Conservation (phyloP, 2,797 vertebrate species). For the Pseudomugil tenellus region DNA sequence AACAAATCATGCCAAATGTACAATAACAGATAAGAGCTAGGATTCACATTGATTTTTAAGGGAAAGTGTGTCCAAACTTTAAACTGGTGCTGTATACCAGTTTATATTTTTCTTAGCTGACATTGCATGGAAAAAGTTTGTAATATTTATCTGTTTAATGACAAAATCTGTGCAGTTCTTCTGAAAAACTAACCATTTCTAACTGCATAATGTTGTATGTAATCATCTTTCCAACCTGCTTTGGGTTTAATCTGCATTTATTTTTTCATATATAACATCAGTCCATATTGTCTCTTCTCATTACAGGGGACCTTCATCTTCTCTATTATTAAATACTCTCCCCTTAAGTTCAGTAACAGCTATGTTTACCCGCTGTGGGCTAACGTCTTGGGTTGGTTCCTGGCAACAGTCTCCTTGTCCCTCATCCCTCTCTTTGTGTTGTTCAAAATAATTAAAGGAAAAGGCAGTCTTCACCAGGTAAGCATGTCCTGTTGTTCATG, state of each 20-base stretch:
- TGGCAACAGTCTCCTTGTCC: conserved; percentile 66
- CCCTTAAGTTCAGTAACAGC: conserved; percentile 69
- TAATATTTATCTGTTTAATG: too few relatives aligned
- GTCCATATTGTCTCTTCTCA: conserved; percentile 17
- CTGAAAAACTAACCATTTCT: too few relatives aligned
- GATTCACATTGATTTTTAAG: too few relatives aligned
- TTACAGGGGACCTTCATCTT: conserved; percentile 73
- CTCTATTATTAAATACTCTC: conserved; percentile 68
- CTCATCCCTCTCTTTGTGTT: conserved; percentile 70
- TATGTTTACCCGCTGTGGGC: conserved; percentile 77
- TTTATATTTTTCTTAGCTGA: too few relatives aligned
- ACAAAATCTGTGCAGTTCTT: too few relatives aligned
- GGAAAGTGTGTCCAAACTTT: too few relatives aligned
- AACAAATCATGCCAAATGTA: too few relatives aligned
- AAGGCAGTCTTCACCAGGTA: conserved; percentile 65
- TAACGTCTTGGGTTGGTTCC: conserved; percentile 74
- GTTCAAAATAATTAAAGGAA: conserved; percentile 44
- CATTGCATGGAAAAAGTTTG: too few relatives aligned
- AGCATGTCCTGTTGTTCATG: conserved; percentile 1
- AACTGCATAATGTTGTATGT: too few relatives aligned
- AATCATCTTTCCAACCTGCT: too few relatives aligned
- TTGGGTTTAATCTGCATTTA: neutral
- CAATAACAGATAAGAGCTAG: too few relatives aligned
- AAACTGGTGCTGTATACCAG: too few relatives aligned
- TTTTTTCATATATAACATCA: neutral